Percentiles rank a stretch among this genome's conserved stretches.
Evolutionary conservation across 2,888 invertebrate species (phyloP).

Genomic region (Rhogogaster chlorosoma): DNA sequence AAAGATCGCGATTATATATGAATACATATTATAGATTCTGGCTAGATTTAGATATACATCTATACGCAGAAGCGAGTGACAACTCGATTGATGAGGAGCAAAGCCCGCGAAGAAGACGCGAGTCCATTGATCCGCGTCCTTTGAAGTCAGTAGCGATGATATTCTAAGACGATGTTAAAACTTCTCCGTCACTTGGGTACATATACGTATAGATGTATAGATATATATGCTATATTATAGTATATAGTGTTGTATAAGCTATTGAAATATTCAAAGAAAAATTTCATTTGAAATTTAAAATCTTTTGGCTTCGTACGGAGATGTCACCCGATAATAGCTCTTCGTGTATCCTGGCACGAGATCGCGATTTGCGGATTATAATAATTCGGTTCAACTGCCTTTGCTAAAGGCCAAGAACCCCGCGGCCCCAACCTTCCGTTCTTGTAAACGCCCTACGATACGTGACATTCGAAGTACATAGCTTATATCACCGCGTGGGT

Average conservation of each 20-base stretch:
- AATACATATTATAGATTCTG: background rate
- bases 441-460: constrained; percentile 18
- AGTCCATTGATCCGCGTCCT: constrained; percentile 47
- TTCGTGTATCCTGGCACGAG: background rate
- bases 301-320: background rate
- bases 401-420: constrained; percentile 42
- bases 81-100: constrained; percentile 10
- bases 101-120: background rate
- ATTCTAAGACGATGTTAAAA: constrained; percentile 1
- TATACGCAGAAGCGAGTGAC: background rate
- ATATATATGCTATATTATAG: background rate
- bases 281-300: constrained; percentile 43
- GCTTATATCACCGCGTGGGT: background rate
- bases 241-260: background rate
- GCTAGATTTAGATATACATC: background rate
- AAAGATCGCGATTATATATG: background rate
- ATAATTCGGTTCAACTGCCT: constrained; percentile 50
- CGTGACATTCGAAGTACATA: constrained; percentile 16
- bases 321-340: constrained; percentile 21
- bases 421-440: background rate
- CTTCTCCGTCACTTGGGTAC: background rate
- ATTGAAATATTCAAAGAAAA: constrained; percentile 1
- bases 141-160: constrained; percentile 22
- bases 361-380: constrained; percentile 19
- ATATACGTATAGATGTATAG: background rate